phyloP scores from a whole-genome alignment of 2,113 vertebrate genomes.

The Mirza zaza region DNA sequence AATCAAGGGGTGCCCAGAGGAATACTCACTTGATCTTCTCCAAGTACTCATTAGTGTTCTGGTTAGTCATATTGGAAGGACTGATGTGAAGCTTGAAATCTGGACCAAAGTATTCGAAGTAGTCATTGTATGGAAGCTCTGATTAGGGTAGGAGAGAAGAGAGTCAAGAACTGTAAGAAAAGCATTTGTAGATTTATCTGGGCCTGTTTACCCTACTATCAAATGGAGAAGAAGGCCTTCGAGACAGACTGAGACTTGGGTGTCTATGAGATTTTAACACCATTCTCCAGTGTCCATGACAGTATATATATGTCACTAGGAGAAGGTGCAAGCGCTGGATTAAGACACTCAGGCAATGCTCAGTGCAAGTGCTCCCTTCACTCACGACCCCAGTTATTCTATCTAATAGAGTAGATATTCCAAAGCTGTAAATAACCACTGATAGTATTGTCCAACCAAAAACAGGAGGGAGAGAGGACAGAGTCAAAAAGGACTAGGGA shows the following conservation, averaged over 20 bases:
- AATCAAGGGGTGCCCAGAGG: neutral
- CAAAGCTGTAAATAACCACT: slow-evolving; percentile 20
- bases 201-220: neutral
- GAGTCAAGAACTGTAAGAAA: neutral
- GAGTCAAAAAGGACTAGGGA: neutral
- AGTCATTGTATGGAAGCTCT: slow-evolving; percentile 98
- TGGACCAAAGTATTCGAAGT: slow-evolving; percentile 98
- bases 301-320: neutral
- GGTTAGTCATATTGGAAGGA: slow-evolving; percentile 99
- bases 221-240: neutral
- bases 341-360: neutral
- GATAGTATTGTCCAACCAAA: neutral
- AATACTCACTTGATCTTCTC: slow-evolving; percentile 96
- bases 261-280: neutral
- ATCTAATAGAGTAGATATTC: neutral
- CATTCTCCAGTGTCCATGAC: neutral
- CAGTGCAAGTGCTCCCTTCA: neutral
- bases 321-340: neutral
- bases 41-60: slow-evolving; percentile 98
- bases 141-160: neutral
- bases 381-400: neutral
- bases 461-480: neutral
- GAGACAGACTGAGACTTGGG: neutral
- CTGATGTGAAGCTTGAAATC: slow-evolving; percentile 99
- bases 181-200: neutral